Conservation (phyloP, 2,797 vertebrate species). For the Macropodus opercularis region DNA sequence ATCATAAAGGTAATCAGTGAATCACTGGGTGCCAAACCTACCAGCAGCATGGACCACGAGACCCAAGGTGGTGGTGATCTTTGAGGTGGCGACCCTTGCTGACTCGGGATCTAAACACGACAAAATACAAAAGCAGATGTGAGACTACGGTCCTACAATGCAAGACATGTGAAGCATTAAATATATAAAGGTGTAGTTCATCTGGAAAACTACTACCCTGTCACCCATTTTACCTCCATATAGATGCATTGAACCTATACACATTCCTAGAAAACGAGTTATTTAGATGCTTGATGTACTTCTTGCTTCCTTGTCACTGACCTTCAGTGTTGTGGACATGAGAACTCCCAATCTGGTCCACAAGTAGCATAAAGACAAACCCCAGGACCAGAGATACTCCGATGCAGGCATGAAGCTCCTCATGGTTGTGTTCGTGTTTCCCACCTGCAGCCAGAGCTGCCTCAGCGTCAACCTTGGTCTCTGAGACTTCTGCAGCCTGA, state of each 20-base stretch:
- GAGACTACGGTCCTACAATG: background rate
- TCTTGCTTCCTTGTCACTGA: conserved; percentile 59
- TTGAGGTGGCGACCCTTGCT: conserved; percentile 88
- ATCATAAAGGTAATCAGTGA: background rate
- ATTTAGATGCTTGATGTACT: background rate
- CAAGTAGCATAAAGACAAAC: conserved; percentile 98
- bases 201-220: background rate
- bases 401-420: conserved; percentile 94
- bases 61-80: conserved; percentile 96
- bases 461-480: conserved; percentile 74
- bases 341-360: conserved; percentile 96
- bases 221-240: background rate
- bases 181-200: background rate
- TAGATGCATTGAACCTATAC: background rate
- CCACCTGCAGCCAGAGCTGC: conserved; percentile 51
- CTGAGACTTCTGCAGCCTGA: conserved; percentile 65
- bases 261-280: background rate
- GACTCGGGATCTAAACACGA: conserved; percentile 91
- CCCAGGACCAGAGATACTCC: conserved; percentile 95
- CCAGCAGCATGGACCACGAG: conserved; percentile 98
- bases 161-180: background rate
- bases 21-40: conserved; percentile 48
- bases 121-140: background rate
- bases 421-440: conserved; percentile 82
- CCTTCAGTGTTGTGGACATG: conserved; percentile 93